Evolutionary conservation across 2,888 invertebrate genomes (phyloP).

Genomic region (Sinotaia quadrata): DNA sequence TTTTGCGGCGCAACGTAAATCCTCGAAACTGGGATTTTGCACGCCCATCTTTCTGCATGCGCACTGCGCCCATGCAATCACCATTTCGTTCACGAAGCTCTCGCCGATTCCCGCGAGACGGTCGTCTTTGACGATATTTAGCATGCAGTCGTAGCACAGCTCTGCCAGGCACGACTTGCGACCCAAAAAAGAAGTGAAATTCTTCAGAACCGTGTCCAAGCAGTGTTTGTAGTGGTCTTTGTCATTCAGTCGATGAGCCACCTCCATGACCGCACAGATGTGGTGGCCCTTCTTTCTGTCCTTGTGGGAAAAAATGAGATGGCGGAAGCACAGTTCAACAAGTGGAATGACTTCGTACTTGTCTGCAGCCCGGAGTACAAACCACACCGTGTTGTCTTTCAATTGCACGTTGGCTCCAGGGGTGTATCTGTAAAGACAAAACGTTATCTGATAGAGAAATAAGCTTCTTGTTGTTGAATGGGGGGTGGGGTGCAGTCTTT

Average conservation of each 20-base stretch:
- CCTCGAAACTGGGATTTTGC: background rate
- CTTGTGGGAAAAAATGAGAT: slow-evolving; percentile 6
- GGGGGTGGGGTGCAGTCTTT: no score
- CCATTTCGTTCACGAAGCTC: background rate
- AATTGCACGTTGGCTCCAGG: background rate
- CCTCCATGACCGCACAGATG: slow-evolving; percentile 13
- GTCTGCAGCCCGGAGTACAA: slow-evolving; percentile 8
- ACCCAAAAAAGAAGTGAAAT: background rate
- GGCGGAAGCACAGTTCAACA: slow-evolving; percentile 8
- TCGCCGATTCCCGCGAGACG: background rate
- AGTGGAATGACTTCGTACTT: slow-evolving; percentile 1
- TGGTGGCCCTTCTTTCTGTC: slow-evolving; percentile 1
- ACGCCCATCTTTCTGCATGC: slow-evolving; percentile 7
- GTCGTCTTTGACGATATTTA: background rate
- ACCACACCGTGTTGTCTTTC: slow-evolving; percentile 13
- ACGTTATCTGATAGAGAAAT: background rate
- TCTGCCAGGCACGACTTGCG: background rate
- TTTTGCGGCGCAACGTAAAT: background rate
- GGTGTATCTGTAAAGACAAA: background rate
- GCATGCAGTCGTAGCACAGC: slow-evolving; percentile 21
- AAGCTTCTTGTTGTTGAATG: background rate
- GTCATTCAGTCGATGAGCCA: background rate
- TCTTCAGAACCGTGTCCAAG: background rate
- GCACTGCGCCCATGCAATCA: slow-evolving; percentile 10
- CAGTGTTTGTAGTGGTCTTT: background rate